Base-by-base conservation (phyloP, 2,797 vertebrate genomes). In the Parauchenoglanis punctatus region DNA sequence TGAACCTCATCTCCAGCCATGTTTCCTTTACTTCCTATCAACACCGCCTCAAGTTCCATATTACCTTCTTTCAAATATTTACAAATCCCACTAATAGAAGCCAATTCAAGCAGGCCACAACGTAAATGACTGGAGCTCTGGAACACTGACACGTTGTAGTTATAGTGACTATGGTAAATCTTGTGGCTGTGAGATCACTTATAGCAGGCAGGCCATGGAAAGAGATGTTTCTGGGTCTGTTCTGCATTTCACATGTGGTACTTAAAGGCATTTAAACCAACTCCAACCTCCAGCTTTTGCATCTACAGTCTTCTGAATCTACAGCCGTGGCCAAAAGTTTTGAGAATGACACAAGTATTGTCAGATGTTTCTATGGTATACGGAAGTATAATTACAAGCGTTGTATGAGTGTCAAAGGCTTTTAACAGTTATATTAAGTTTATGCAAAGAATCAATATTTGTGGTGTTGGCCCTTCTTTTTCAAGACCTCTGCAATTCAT, bases 1-100 rank as follows among this genome's bases (percentile, higher is more conserved):
- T 58, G 35, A 12, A 63, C 25, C 58, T 49, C 59, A 85, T 65
- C 25, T 76, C 58, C 17, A 76, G 46, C 28, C 35, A 28, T 52
- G 81, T 85, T 81, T 68, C 80, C 76, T 17, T 54, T 40, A 65
- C 49, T 63, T 75, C 46, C 68, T 65, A 75, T 61, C 83, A 88
- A 81, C 70, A 77, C 23, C 1, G 25, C 54, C 70, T 75, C 17
- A 68, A 58, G 46, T 56, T 84, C 54, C 49, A 23, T 52, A 85
- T 67, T 78, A 85, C 13, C 12, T 84, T 18, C n/a, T 25, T 84
- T 77, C 68, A 86, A 86, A 83, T 86, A 86, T 25, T 86, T 82
- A 63, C 40, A 86, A 76, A 25, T 25, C 18, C 35, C 52, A 59
- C 18, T 59, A 83, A 85, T 58, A 81, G 49, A 7, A 67, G 35